Evolutionary conservation across 1,140 invertebrate species (phyloP).

Genomic region (Drosophila lacertosa): DNA sequence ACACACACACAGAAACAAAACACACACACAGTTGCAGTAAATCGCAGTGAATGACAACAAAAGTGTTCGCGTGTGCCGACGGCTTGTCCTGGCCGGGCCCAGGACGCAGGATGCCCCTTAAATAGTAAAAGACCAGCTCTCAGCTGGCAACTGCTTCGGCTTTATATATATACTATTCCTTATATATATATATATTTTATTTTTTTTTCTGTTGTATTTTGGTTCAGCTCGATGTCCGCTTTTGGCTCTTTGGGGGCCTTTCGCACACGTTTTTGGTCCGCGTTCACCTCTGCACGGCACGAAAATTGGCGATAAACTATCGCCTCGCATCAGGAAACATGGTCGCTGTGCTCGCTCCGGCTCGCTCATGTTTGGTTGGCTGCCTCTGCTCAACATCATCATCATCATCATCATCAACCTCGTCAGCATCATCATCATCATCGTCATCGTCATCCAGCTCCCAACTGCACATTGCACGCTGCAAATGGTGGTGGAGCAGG

Average conservation of each 20-base stretch:
- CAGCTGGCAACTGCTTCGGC: neutral
- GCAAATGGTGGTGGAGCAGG: slow-evolving; percentile 81
- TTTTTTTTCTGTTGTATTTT: neutral
- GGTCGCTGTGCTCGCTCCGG: slow-evolving; percentile 69
- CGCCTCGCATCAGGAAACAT: slow-evolving; percentile 84
- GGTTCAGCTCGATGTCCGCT: slow-evolving; percentile 4
- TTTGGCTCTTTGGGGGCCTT: slow-evolving; percentile 38
- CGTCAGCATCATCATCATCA: slow-evolving; percentile 24
- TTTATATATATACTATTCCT: too few species aligned
- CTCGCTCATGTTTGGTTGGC: slow-evolving; percentile 45
- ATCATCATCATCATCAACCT: slow-evolving; percentile 20
- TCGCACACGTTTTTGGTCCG: slow-evolving; percentile 83
- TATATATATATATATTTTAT: too few species aligned
- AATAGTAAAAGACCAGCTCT: too few species aligned
- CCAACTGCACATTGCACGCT: slow-evolving; percentile 49
- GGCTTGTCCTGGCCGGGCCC: neutral
- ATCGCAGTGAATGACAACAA: slow-evolving; percentile 23
- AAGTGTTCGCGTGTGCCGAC: slow-evolving; percentile 13
- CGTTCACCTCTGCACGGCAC: slow-evolving; percentile 84
- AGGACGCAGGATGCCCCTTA: too few species aligned
- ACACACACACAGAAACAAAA: neutral
- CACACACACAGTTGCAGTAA: neutral
- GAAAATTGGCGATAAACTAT: slow-evolving; percentile 84
- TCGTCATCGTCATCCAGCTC: slow-evolving; percentile 31
- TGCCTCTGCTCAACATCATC: slow-evolving; percentile 19